Conservation (phyloP, 2,888 invertebrate genomes). For the Flexamia atlantica region DNA sequence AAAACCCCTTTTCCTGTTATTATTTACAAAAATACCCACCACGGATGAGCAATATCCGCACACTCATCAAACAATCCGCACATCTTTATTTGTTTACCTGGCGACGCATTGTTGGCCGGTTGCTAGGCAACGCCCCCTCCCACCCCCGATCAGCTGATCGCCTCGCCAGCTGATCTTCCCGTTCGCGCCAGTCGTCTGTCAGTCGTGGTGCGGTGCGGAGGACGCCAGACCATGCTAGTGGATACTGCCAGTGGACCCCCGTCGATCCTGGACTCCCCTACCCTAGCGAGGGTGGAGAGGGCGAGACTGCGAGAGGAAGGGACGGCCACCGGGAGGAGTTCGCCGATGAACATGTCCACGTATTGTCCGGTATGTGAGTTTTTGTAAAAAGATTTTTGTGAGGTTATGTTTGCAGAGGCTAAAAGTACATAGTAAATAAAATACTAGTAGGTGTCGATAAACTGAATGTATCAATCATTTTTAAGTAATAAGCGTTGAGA, state of each 20-base stretch:
- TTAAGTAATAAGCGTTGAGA: too few relatives aligned
- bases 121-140: constrained; percentile 29
- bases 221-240: constrained; percentile 49
- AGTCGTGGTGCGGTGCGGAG: constrained; percentile 11
- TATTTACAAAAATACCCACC: too few relatives aligned
- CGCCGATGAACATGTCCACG: constrained; percentile 65
- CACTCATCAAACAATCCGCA: too few relatives aligned
- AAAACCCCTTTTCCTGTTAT: too few relatives aligned
- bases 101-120: not conserved
- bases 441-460: too few relatives aligned
- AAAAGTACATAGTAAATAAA: too few relatives aligned
- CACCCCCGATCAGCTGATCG: constrained; percentile 1
- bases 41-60: too few relatives aligned
- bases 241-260: constrained; percentile 71
- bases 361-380: constrained; percentile 68
- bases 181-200: constrained; percentile 13
- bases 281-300: constrained; percentile 79
- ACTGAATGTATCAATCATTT: too few relatives aligned
- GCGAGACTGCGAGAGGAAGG: constrained; percentile 78
- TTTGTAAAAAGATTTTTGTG: too few relatives aligned
- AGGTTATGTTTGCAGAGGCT: too few relatives aligned
- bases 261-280: constrained; percentile 80
- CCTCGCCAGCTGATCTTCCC: not conserved
- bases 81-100: constrained; percentile 7
- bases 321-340: constrained; percentile 62